phyloP scores from a whole-genome alignment of 2,113 vertebrate genomes.

The Leucosticte australis region DNA sequence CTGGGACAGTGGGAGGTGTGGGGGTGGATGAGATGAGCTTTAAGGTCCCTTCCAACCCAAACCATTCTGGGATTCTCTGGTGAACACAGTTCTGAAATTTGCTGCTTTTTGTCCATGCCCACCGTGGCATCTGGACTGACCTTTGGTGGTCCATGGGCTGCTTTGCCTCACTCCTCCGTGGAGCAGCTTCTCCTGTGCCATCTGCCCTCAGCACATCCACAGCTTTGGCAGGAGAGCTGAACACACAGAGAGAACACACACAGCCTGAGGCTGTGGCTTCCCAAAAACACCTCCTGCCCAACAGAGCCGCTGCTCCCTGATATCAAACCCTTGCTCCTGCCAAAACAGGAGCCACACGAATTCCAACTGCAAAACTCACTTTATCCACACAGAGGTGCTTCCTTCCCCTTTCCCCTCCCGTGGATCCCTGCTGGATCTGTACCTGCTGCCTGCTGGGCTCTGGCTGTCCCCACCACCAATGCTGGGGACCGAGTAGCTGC shows the following conservation, averaged over 20 bases:
- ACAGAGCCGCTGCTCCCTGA: fast-evolving
- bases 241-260: too few relatives aligned
- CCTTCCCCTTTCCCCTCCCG: neutral
- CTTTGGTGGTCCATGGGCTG: neutral
- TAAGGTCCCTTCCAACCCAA: neutral
- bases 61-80: neutral
- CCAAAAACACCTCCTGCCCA: fast-evolving
- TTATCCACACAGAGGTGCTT: fast-evolving
- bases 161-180: fast-evolving
- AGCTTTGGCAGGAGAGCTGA: neutral
- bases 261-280: fast-evolving
- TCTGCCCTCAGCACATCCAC: neutral
- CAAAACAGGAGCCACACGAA: neutral
- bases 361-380: neutral
- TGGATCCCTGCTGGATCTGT: fast-evolving
- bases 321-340: neutral
- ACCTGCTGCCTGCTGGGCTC: neutral
- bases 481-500: neutral
- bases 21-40: neutral
- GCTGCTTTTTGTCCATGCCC: neutral
- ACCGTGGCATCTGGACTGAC: neutral
- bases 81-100: neutral
- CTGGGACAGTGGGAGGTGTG: neutral
- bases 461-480: fast-evolving
- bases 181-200: neutral